A percentile compares a stretch with the other conserved stretches of the same genome.
Conservation (phyloP, 2,797 vertebrate genomes). For the Pempheris klunzingeri region DNA sequence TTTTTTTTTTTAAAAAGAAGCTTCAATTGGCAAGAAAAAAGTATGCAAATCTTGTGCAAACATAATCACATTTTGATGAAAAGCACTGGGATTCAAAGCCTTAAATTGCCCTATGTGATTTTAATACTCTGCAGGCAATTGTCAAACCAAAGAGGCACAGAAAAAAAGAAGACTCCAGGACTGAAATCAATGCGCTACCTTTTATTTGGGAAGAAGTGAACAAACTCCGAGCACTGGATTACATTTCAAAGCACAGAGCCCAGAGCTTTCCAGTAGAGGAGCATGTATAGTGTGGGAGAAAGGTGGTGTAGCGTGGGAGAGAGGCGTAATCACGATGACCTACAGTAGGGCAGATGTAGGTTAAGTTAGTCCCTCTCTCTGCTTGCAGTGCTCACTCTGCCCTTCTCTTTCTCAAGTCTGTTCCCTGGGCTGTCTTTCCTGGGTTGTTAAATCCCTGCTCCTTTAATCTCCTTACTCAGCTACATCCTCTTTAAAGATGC, state of each 20-base stretch:
- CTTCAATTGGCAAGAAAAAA: conserved; percentile 56
- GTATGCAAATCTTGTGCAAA: conserved; percentile 73
- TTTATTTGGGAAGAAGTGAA: conserved; percentile 71
- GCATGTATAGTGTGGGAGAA: conserved; percentile 70
- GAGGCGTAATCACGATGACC: conserved; percentile 79
- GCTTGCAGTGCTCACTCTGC: conserved; percentile 63
- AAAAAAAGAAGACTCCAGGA: conserved; percentile 56
- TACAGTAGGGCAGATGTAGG: conserved; percentile 81
- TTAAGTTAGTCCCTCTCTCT: conserved; percentile 75
- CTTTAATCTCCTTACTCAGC: conserved; percentile 89
- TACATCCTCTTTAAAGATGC: conserved; percentile 92
- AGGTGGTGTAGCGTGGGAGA: conserved; percentile 74
- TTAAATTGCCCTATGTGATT: conserved; percentile 70
- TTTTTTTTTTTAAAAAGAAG: no score
- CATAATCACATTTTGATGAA: conserved; percentile 75
- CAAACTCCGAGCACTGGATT: conserved; percentile 75
- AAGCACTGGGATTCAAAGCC: conserved; percentile 68
- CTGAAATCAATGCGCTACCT: conserved; percentile 70
- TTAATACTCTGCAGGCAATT: conserved; percentile 69
- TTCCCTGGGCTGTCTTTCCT: conserved; percentile 80
- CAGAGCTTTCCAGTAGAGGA: conserved; percentile 58
- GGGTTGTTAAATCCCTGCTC: conserved; percentile 87
- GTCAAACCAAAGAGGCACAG: conserved; percentile 63
- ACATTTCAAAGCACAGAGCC: conserved; percentile 76
- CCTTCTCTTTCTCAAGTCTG: conserved; percentile 75